Evolutionary conservation across 2,888 invertebrate genomes (phyloP).

Genomic region (Platerodrilus igneus): DNA sequence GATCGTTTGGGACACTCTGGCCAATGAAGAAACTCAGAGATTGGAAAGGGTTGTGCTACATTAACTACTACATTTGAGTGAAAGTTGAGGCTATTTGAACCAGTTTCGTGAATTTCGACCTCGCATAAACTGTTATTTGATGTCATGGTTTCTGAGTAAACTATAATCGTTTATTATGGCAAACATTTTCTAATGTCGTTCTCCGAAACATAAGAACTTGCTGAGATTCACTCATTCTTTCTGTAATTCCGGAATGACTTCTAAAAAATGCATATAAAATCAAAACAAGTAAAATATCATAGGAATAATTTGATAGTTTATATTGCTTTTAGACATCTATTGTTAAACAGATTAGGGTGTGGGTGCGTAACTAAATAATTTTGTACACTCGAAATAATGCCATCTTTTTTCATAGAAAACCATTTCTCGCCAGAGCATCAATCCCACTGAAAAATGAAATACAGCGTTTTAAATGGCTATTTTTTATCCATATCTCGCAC

Average conservation of each 20-base stretch:
- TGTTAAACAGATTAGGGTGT: not conserved
- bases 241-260: not conserved
- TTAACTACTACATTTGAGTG: not conserved
- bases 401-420: too few relatives aligned
- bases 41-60: not conserved
- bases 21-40: not conserved
- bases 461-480: too few relatives aligned
- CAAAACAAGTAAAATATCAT: too few relatives aligned
- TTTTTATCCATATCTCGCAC: too few relatives aligned
- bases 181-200: conserved; percentile 3
- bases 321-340: conserved; percentile 1
- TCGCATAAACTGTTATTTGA: conserved; percentile 2
- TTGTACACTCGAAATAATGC: conserved; percentile 4
- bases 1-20: conserved; percentile 1
- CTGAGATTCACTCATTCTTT: not conserved
- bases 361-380: not conserved
- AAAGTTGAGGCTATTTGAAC: not conserved
- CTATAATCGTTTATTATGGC: conserved; percentile 1
- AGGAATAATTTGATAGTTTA: too few relatives aligned
- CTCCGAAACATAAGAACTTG: not conserved
- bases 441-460: not conserved
- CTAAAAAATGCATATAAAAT: conserved; percentile 3
- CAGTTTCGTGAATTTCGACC: not conserved
- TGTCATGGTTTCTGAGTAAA: not conserved
- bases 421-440: not conserved